These are phyloP conservation scores for Vultur gryphus DNA, from an alignment of 2,797 vertebrate species.

Conservation along the genomic window DNA sequence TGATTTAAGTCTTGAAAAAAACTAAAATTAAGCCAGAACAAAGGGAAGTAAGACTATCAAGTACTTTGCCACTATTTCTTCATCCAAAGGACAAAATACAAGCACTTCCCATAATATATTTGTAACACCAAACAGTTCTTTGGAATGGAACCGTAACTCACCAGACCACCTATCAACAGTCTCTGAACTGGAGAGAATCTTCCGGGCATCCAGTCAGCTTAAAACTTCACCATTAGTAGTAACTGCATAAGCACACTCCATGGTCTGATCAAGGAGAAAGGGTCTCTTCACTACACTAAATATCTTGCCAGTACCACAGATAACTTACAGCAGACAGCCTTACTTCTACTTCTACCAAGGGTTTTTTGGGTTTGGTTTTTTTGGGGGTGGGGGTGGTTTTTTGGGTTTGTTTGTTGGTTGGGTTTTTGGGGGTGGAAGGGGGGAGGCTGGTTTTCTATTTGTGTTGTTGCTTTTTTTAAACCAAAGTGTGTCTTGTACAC, in stretches of 20 bases:
- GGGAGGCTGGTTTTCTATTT: neutral
- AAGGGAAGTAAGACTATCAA: neutral
- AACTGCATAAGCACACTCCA: neutral
- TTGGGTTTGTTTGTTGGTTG: no score
- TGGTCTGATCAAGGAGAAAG: neutral
- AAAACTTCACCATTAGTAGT: fast-evolving
- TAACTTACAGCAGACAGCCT: neutral
- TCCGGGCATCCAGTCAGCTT: neutral
- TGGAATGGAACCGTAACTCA: neutral
- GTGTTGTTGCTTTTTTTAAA: neutral
- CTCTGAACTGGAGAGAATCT: neutral
- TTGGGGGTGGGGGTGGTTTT: neutral
- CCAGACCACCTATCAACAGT: neutral
- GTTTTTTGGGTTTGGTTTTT: fast-evolving
- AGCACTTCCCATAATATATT: neutral
- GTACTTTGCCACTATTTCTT: neutral
- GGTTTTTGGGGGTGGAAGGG: fast-evolving
- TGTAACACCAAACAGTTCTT: neutral
- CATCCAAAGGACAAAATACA: neutral
- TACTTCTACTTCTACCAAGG: fast-evolving
- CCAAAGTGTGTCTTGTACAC: neutral
- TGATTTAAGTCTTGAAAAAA: neutral
- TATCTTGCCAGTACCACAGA: neutral
- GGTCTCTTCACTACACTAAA: neutral
- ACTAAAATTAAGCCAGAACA: neutral